Evolutionary conservation across 2,888 invertebrate species (phyloP), one percentile per base, ranked within the genome.

Genomic region (Chromoteleia sp.): DNA sequence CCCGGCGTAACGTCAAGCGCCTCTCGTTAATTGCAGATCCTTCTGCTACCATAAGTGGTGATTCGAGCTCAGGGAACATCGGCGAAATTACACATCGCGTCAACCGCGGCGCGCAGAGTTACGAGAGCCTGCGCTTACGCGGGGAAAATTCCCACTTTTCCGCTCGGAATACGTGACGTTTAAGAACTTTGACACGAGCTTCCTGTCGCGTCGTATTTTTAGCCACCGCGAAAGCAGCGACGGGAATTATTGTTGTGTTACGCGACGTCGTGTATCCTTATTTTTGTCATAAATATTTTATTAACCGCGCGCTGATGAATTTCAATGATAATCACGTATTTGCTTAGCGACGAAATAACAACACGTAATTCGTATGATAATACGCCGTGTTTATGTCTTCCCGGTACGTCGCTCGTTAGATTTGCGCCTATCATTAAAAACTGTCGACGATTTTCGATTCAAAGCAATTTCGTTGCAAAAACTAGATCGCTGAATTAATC

Each of bases 11-110:
- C 78, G 78, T 84, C 71, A 63, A 78, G 79, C 63, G 74, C 43
- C 41, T 70, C 81, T 81, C 76, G 87, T 88, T 88, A 88, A 88
- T 88, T 86, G 85, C 87, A 68, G 68, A 85, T 84, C 78, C 81
- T 77, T 84, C 74, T 59, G 81, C 61, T 80, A 84, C 77, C 76
- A 82, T 83, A 75, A 85, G 77, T 85, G 71, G 84, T 76, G 81
- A 84, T 4, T 8, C 33, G 7, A 3, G 80, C 80, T 81, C 71
- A 67, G 77, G 81, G 84, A 76, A 80, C 83, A 63, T 61, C 74
- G 41, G 39, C 81, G 58, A 87, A 85, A 85, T 87, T 86, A 83
- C 78, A 85, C 81, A 21, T 61, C 71, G 58, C 41, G 50, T 33
- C 59, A 15, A 19, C 30, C n/a, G 50, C 25, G 29, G 1, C 25